A percentile compares a stretch with the other conserved stretches of the same genome.
phyloP scores from a whole-genome alignment of 2,113 vertebrate genomes.

The Oxyruncus cristatus region DNA sequence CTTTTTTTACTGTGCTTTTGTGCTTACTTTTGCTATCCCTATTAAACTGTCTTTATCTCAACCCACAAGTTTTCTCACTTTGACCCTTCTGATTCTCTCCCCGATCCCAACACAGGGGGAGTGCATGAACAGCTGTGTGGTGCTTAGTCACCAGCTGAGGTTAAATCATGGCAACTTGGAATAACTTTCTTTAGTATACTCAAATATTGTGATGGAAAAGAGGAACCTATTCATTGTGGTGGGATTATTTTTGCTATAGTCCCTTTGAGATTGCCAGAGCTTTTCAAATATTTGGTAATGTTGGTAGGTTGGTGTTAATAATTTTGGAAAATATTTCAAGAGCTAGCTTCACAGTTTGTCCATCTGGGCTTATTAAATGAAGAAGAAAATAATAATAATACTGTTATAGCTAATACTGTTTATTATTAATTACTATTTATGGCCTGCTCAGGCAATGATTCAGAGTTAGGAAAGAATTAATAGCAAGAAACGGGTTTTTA shows the following conservation, averaged over 20 bases:
- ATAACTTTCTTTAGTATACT: background rate
- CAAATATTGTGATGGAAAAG: background rate
- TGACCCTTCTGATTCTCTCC: background rate
- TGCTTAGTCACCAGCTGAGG: background rate
- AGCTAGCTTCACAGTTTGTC: background rate
- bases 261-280: background rate
- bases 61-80: background rate
- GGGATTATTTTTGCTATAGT: background rate
- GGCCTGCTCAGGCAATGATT: background rate
- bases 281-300: background rate
- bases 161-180: background rate
- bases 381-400: background rate
- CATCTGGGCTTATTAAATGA: background rate
- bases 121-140: background rate
- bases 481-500: background rate
- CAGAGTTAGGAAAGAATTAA: background rate
- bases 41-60: background rate
- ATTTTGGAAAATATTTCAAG: conserved; percentile 6
- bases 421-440: background rate
- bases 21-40: background rate
- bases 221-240: background rate
- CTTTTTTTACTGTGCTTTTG: background rate
- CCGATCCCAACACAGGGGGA: background rate
- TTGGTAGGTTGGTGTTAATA: background rate
- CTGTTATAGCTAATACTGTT: background rate